Evolutionary conservation across 2,888 invertebrate genomes (phyloP).

Genomic region (Steromphala cineraria): DNA sequence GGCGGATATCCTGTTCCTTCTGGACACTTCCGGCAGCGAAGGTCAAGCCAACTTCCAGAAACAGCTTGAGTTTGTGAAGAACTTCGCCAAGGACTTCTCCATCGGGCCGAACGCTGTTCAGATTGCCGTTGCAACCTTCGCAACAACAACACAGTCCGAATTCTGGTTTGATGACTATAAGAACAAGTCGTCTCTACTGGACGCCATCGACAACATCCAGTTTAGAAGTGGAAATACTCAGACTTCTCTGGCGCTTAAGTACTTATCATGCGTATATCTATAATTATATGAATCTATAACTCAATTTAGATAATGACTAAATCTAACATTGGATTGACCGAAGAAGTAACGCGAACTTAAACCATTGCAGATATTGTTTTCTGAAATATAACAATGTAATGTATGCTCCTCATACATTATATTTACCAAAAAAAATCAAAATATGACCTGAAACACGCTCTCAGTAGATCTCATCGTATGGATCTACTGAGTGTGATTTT

Average conservation of each 20-base stretch:
- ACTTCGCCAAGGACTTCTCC: constrained; percentile 55
- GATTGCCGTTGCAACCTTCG: constrained; percentile 58
- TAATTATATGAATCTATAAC: background rate
- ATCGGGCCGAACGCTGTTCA: constrained; percentile 60
- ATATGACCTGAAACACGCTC: too few relatives aligned
- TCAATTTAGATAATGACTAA: too few relatives aligned
- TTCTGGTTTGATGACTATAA: constrained; percentile 55
- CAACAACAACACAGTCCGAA: constrained; percentile 48
- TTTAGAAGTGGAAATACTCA: constrained; percentile 30
- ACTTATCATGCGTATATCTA: too few relatives aligned
- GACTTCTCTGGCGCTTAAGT: constrained; percentile 33
- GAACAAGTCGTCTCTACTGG: constrained; percentile 41
- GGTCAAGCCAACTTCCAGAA: constrained; percentile 54
- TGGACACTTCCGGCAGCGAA: constrained; percentile 61
- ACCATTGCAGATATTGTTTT: too few relatives aligned
- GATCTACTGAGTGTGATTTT: too few relatives aligned
- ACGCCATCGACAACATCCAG: constrained; percentile 37
- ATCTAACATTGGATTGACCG: too few relatives aligned
- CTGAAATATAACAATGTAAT: too few relatives aligned
- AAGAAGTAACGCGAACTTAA: too few relatives aligned
- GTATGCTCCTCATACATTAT: too few relatives aligned
- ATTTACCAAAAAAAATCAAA: too few relatives aligned
- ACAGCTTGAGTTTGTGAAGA: constrained; percentile 57
- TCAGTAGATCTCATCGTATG: too few relatives aligned
- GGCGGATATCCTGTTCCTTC: constrained; percentile 60